These are phyloP conservation scores for Lingula anatina DNA, from an alignment of 2,888 invertebrate species.

Conservation along the genomic window DNA sequence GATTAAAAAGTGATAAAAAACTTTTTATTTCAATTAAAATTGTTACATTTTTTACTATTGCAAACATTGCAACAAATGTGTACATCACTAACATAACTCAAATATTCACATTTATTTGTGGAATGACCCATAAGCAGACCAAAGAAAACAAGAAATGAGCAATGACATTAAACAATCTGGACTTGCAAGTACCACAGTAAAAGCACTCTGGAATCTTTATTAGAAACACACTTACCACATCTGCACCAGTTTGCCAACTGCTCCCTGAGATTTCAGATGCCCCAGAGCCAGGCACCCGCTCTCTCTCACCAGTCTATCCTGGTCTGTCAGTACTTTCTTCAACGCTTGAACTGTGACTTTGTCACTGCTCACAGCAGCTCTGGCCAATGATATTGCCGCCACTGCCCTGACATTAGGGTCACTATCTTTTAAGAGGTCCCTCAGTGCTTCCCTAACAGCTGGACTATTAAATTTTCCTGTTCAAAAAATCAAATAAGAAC, in stretches of 20 bases:
- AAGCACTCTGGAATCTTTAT: neutral
- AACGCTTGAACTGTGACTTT: conserved; percentile 18
- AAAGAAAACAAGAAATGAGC: neutral
- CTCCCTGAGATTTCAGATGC: conserved; percentile 24
- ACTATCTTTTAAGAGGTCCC: conserved; percentile 25
- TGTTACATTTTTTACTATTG: no score
- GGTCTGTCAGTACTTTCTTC: conserved; percentile 22
- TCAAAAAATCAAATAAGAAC: conserved; percentile 5
- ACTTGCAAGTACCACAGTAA: neutral
- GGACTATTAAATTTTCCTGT: conserved; percentile 29
- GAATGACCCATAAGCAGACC: neutral
- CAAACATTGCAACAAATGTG: no score
- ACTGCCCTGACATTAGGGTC: conserved; percentile 34
- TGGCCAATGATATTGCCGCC: conserved; percentile 35
- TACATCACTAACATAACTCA: no score
- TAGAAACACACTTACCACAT: conserved; percentile 36
- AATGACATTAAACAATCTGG: neutral
- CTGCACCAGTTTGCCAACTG: conserved; percentile 27
- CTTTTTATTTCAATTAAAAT: no score
- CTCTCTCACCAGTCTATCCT: conserved; percentile 35
- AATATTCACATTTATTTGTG: no score
- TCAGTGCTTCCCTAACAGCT: conserved; percentile 30
- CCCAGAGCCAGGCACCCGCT: conserved; percentile 36
- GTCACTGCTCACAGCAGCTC: conserved; percentile 23
- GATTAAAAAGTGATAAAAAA: no score